Evolutionary conservation across 2,113 vertebrate species (phyloP).

Genomic region (Silurus glanis): DNA sequence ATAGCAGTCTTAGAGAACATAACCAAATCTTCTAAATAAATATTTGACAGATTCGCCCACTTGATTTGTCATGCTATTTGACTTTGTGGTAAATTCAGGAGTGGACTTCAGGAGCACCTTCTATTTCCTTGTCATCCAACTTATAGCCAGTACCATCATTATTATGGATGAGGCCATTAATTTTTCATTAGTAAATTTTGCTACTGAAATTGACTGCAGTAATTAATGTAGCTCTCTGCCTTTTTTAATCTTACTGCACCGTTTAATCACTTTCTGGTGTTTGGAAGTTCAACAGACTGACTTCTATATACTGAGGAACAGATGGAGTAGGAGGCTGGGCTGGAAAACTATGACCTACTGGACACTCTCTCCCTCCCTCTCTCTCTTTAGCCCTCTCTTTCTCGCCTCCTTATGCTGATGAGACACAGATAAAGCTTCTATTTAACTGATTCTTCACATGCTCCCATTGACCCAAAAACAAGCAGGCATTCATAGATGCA

Average conservation of each 20-base stretch:
- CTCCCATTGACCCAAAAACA: not conserved
- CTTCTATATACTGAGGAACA: slow-evolving; percentile 3
- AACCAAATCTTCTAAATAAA: not conserved
- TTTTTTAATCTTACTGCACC: not conserved
- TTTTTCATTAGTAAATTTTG: not conserved
- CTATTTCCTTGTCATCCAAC: not conserved
- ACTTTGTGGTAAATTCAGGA: not conserved
- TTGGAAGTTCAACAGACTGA: slow-evolving; percentile 11
- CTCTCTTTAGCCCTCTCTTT: slow-evolving; percentile 4
- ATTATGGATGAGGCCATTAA: not conserved
- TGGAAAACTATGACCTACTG: slow-evolving; percentile 51
- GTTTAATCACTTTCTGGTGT: not conserved
- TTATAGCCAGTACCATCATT: not conserved
- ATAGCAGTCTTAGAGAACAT: not conserved
- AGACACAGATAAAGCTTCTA: slow-evolving; percentile 7
- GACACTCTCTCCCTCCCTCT: not conserved
- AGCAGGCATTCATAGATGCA: slow-evolving; percentile 7
- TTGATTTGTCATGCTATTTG: not conserved
- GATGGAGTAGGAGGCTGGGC: slow-evolving; percentile 2
- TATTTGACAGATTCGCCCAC: not conserved
- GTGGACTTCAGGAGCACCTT: not conserved
- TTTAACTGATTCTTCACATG: not conserved
- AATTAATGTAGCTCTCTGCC: not conserved
- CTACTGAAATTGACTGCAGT: not conserved
- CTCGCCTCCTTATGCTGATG: not conserved